Base-by-base conservation (phyloP, 2,113 vertebrate species). In the Podocnemis expansa region DNA sequence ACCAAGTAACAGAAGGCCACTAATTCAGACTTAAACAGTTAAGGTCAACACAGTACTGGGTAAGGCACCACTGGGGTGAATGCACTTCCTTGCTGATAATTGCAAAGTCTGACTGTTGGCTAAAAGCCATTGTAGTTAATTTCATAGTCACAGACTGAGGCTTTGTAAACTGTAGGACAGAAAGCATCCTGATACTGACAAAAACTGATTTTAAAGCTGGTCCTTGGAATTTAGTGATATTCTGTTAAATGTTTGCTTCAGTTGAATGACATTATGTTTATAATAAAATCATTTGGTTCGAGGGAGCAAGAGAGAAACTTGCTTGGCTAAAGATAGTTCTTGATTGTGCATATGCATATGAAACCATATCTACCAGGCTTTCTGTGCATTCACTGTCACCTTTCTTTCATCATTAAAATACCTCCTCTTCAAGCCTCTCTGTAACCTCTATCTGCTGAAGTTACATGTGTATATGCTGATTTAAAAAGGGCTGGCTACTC, bases 151-250 rank as follows among this genome's bases (percentile, higher is more conserved):
- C 80, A 88, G 85, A 81, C 1, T 7, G 58, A 75, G 63, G 34
- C 41, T 91, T 95, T 93, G 54, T 79, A 93, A 92, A 82, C 95
- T 67, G 73, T 86, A 80, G 78, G 41, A 88, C 31, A 84, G 43
- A 89, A 82, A 90, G 14, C 67, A 85, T 83, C 82, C 89, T 81
- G 25, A 4, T 34, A 80, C 43, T 89, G 83, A 75, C 47, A 86
- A 94, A 95, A 97, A 51, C 9, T 87, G 19, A 76, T 34, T 84
- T 89, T 92, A 41, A 84, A 70, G 55, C 88, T 51, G 49, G 47
- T 91, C 63, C 45, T 0, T 3, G 10, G 25, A 85, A 27, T 86
- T 91, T 90, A 34, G 4, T 73, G 38, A 6, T 76, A 49, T 14
- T 81, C 41, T 85, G n/a, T 89, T 85, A 67, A 45, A 75, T 45